Conservation (phyloP, 2,888 invertebrate genomes). For the Tetranychus piercei region DNA sequence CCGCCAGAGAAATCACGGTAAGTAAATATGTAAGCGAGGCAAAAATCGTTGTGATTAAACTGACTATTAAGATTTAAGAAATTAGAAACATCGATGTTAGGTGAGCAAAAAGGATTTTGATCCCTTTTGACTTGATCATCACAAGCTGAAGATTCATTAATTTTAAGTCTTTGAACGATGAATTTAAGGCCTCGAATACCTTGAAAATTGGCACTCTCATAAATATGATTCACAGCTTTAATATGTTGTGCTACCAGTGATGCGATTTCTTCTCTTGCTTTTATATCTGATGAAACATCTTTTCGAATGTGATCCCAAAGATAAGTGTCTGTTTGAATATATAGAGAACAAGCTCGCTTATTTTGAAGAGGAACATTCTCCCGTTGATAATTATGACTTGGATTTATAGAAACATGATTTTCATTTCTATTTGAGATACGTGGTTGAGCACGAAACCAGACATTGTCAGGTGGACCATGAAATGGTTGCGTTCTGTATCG, state of each 20-base stretch:
- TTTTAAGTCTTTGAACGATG: constrained; percentile 79
- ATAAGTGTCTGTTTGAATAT: constrained; percentile 92
- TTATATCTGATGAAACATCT: constrained; percentile 41
- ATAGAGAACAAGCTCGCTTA: constrained; percentile 70
- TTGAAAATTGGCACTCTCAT: constrained; percentile 80
- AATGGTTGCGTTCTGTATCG: not conserved
- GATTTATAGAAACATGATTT: not conserved
- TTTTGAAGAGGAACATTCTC: not conserved
- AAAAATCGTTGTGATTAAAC: constrained; percentile 92
- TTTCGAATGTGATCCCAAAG: constrained; percentile 78
- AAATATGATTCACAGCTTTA: constrained; percentile 92
- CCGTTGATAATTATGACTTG: constrained; percentile 32
- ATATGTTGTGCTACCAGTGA: constrained; percentile 95
- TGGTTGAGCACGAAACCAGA: constrained; percentile 6
- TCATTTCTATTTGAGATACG: not conserved
- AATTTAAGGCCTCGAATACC: constrained; percentile 91
- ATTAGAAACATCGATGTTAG: constrained; percentile 96
- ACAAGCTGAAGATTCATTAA: constrained; percentile 69
- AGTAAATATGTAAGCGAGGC: constrained; percentile 97
- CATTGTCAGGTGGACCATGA: not conserved
- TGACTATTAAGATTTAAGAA: constrained; percentile 93
- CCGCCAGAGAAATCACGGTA: constrained; percentile 94
- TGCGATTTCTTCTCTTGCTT: constrained; percentile 88
- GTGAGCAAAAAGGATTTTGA: constrained; percentile 60
- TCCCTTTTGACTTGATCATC: constrained; percentile 43